phyloP scores from a whole-genome alignment of 2,113 vertebrate species.

The Grantiella picta region DNA sequence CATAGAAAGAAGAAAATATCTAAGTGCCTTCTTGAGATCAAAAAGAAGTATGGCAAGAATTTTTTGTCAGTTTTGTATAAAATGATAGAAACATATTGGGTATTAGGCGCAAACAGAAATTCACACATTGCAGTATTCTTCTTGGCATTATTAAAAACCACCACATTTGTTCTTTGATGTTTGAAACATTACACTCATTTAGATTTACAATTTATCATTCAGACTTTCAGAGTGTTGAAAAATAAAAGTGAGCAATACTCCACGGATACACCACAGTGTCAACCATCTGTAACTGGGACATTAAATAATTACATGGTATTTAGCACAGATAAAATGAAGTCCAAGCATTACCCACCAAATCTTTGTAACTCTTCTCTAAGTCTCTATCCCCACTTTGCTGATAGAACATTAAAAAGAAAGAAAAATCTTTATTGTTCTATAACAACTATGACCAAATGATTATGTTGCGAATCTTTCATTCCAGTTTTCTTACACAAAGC shows the following conservation, averaged over 20 bases:
- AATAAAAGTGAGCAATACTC: not conserved
- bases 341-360: not conserved
- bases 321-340: not conserved
- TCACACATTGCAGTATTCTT: not conserved
- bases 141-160: not conserved
- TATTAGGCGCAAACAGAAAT: not conserved
- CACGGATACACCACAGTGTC: not conserved
- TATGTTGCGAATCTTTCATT: slow-evolving; percentile 48
- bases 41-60: not conserved
- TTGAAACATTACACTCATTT: not conserved
- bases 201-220: not conserved
- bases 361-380: not conserved
- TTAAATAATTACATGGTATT: not conserved
- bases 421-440: not conserved
- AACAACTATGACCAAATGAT: not conserved
- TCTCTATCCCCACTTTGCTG: not conserved
- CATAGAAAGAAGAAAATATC: not conserved
- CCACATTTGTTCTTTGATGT: not conserved
- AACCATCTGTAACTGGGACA: not conserved
- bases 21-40: not conserved
- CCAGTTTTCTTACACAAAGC: slow-evolving; percentile 10
- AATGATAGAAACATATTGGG: not conserved
- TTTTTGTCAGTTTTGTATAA: not conserved
- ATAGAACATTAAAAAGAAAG: not conserved
- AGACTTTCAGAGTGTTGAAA: not conserved